phyloP scores from a whole-genome alignment of 2,888 invertebrate genomes.

The Mellilla xanthometata region DNA sequence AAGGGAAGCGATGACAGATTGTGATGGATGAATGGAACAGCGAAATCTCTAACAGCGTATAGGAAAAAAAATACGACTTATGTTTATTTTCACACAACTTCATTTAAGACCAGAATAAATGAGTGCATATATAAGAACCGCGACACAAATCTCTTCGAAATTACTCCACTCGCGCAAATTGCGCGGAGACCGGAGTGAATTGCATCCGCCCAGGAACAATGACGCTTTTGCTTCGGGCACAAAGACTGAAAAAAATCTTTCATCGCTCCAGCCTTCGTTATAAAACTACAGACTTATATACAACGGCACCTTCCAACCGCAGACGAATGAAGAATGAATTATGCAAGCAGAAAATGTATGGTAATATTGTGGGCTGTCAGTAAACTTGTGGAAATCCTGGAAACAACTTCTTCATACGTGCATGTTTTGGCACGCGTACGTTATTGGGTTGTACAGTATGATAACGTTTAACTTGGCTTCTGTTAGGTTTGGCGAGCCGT shows the following conservation, averaged over 20 bases:
- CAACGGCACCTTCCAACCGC: background rate
- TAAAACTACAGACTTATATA: constrained; percentile 43
- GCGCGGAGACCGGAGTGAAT: constrained; percentile 76
- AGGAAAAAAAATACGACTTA: no score
- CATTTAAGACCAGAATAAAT: background rate
- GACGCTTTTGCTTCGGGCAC: constrained; percentile 66
- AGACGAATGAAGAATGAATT: no score
- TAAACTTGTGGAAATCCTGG: constrained; percentile 4
- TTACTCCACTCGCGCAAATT: constrained; percentile 77
- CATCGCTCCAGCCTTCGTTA: constrained; percentile 67
- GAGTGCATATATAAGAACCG: constrained; percentile 21
- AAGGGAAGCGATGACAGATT: no score
- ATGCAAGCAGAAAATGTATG: background rate
- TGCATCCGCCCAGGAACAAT: constrained; percentile 80
- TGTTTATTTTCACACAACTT: no score
- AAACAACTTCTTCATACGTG: constrained; percentile 3
- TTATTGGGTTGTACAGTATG: constrained; percentile 8
- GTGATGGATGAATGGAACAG: no score
- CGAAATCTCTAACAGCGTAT: no score
- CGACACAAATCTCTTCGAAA: constrained; percentile 69
- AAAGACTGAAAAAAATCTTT: constrained; percentile 60
- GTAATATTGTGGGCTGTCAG: background rate
- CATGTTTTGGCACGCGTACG: constrained; percentile 14
- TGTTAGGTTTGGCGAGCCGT: constrained; percentile 11
- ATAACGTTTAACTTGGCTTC: constrained; percentile 8